Conservation (phyloP, 2,113 vertebrate species). For the Pollimyrus isidori region DNA sequence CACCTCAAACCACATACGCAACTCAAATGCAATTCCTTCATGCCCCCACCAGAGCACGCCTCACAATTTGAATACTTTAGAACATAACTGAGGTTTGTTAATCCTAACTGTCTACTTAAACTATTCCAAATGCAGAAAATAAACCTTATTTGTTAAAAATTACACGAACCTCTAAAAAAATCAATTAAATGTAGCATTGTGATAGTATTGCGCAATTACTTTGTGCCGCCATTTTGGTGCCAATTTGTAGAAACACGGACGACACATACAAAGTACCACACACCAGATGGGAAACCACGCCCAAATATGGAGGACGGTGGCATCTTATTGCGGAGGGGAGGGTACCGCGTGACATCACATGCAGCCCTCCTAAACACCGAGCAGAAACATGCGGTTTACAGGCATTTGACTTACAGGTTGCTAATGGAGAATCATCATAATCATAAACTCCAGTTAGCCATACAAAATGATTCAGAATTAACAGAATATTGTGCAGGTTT, state of each 20-base stretch:
- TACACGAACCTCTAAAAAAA: not conserved
- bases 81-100: not conserved
- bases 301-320: not conserved
- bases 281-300: not conserved
- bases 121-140: not conserved
- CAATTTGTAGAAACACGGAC: not conserved
- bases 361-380: not conserved
- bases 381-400: not conserved
- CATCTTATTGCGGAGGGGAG: not conserved
- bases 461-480: not conserved
- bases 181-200: not conserved
- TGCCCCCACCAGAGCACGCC: not conserved
- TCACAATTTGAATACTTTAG: not conserved
- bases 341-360: not conserved
- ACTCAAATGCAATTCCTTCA: not conserved
- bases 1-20: not conserved
- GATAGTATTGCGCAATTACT: not conserved
- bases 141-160: not conserved
- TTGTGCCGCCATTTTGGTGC: not conserved
- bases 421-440: not conserved
- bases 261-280: not conserved
- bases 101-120: not conserved
- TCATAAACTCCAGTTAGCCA: not conserved
- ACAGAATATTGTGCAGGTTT: not conserved
- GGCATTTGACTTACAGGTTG: not conserved